Base-by-base conservation (phyloP, 2,113 vertebrate genomes). In the Erythrocercus mccallii region DNA sequence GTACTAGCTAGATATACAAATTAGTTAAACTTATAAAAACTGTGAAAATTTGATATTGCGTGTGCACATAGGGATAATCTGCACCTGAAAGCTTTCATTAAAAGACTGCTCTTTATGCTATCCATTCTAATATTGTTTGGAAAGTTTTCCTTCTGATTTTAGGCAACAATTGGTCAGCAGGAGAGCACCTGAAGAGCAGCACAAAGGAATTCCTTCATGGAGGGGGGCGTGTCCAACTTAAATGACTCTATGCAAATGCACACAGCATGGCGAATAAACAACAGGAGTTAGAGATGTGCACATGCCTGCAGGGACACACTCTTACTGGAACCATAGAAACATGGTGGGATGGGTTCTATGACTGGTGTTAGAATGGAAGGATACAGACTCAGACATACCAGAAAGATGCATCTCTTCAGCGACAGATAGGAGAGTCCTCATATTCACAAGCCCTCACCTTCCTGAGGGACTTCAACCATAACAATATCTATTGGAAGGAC, bases 21-120 rank as follows among this genome's bases (percentile, higher is more conserved):
- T 65, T 47, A 54, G 7, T 38, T n/a, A 56, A 65, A 74, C 15
- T 20, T 40, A 11, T 3, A 65, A 65, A 48, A 65, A 40, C 3
- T 16, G 20, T 35, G 30, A 30, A 65, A 48, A 48, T 65, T 57
- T 65, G 35, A 65, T 74, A 19, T 13, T 85, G 12, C 0, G 0
- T 40, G 35, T 57, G 51, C 11, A n/a, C 8, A 24, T n/a, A 56
- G 23, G 19, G 48, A 64, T 38, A 73, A 31, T 45, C 27, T 56
- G 78, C 14, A 48, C 23, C 42, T 38, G 28, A 57, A 68, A 65
- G 12, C 50, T 57, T 85, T 74, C 42, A 40, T 65, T 40, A 48
- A 40, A 85, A 74, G 24, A 48, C 30, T 57, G 13, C 4, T 57
- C 13, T 50, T 50, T 31, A 57, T 85, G 16, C 16, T 57, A 31